Percentiles rank a stretch among this genome's conserved stretches.
Evolutionary conservation across 2,113 vertebrate species (phyloP).

Genomic region (Albula goreensis): DNA sequence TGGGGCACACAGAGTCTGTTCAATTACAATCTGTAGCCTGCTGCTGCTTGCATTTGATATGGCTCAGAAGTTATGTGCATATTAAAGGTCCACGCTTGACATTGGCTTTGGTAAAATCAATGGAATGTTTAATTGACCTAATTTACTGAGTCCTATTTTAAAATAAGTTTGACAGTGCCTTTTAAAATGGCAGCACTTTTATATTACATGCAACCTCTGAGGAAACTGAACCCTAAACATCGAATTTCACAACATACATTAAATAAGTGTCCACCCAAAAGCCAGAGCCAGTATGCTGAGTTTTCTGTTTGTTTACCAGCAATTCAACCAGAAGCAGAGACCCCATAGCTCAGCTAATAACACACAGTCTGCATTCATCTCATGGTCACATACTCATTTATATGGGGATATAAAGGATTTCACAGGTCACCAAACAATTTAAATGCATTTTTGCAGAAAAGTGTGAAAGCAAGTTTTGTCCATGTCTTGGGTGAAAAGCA

Average conservation of each 20-base stretch:
- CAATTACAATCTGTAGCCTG: not conserved
- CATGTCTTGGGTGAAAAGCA: constrained; percentile 24
- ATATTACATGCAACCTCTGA: not conserved
- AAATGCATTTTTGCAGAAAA: constrained; percentile 38
- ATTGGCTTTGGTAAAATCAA: not conserved
- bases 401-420: constrained; percentile 30
- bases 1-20: not conserved
- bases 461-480: constrained; percentile 38
- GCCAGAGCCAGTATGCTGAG: not conserved
- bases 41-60: not conserved
- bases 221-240: not conserved
- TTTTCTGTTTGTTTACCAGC: not conserved
- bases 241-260: not conserved
- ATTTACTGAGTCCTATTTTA: not conserved
- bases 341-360: not conserved
- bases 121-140: not conserved
- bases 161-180: no score
- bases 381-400: constrained; percentile 39
- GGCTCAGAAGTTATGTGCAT: no score
- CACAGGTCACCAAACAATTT: constrained; percentile 48
- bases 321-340: not conserved
- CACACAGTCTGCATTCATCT: constrained; percentile 1
- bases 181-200: no score
- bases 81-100: not conserved
- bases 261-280: not conserved